Evolutionary conservation across 1,140 invertebrate species (phyloP), one percentile per base, ranked within the genome.

Genomic region (Leucophenga varia): DNA sequence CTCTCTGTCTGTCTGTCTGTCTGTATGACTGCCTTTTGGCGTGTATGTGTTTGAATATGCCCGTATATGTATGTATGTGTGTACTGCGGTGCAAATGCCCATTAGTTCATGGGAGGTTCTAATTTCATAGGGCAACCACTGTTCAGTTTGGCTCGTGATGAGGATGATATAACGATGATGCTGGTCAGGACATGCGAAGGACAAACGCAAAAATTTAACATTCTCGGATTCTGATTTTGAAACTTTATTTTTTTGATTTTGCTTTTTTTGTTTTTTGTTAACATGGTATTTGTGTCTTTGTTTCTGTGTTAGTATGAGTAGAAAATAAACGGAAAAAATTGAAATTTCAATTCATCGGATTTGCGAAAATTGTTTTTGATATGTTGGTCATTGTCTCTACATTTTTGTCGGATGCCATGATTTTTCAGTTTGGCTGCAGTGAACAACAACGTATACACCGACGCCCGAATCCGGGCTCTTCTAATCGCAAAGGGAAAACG

Each of bases 281-380:
- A 28, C 25, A 25, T 10, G 22, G 22, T 25, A 10, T 25, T 5
- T 25, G 5, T 25, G 22, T 10, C 22, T 25, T 6, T 25, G 22
- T 25, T 6, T 25, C 22, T 25, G 5, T 25, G 22, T 25, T 6
- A 6, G 22, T 25, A 25, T 25, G 22, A 6, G 22, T 25, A 25
- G 10, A 25, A 25, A 25, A 25, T 25, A 25, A 25, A 25, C 5
- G 10, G 10, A 25, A 25, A 25, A 52, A 63, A 54, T 67, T 67
- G 59, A 70, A 70, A 70, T 70, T 70, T 70, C 65, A 70, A 70
- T 68, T 68, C 59, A 63, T 50, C 55, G 57, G 64, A 64, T 61
- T 67, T 63, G 57, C 38, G 42, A 46, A 38, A 68, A 68, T 63
- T 70, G 61, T 69, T 70, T 70, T 65, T 63, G 59, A 70, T 70